Evolutionary conservation across 2,113 vertebrate species (phyloP).

Genomic region (Trogon melanurus): DNA sequence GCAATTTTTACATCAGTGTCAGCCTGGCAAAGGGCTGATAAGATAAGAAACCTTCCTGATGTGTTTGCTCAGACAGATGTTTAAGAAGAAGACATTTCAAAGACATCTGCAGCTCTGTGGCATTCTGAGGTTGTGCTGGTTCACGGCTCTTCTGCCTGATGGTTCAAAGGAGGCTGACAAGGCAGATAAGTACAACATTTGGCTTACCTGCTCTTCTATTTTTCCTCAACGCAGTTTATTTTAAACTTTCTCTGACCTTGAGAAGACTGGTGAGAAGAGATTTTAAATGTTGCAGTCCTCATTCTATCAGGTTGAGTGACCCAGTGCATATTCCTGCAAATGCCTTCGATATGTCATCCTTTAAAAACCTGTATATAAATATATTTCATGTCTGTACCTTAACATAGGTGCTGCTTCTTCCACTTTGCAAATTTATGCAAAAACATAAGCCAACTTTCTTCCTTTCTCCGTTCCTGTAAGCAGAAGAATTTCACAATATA

Average conservation of each 20-base stretch:
- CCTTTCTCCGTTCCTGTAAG: not conserved
- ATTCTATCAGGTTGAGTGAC: not conserved
- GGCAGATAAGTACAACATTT: not conserved
- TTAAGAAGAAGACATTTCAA: constrained; percentile 44
- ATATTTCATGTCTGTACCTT: not conserved
- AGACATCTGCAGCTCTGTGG: not conserved
- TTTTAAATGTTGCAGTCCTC: constrained; percentile 1
- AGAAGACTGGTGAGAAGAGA: not conserved
- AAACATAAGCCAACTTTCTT: not conserved
- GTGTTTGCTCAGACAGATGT: constrained; percentile 7
- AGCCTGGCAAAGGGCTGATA: not conserved
- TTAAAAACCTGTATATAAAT: not conserved
- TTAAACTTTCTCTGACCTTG: constrained; percentile 5
- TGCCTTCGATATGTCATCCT: not conserved
- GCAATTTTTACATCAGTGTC: constrained; percentile 36
- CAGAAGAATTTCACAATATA: not conserved
- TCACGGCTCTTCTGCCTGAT: constrained; percentile 22
- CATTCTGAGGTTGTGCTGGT: constrained; percentile 14
- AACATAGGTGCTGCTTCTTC: not conserved
- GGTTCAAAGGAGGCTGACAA: not conserved
- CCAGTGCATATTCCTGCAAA: not conserved
- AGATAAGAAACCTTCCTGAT: constrained; percentile 3
- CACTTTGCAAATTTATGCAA: not conserved
- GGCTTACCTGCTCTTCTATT: not conserved
- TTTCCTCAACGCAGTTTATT: not conserved